Evolutionary conservation across 92 coral and sea anemone genomes (phyloP).

Genomic region (Umimayanthus kanabou): DNA sequence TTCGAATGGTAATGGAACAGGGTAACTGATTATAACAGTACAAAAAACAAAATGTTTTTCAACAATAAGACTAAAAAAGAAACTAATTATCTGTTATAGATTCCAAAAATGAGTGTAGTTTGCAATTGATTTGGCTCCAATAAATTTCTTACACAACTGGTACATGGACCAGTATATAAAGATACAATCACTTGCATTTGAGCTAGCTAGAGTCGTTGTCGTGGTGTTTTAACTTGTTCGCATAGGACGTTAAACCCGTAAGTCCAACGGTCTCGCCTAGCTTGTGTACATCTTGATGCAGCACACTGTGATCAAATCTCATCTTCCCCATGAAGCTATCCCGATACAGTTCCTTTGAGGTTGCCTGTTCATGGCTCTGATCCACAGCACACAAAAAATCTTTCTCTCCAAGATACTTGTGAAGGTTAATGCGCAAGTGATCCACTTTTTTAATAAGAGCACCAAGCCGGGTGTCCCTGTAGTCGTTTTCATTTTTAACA

Average conservation of each 20-base stretch:
- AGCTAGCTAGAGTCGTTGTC: not conserved
- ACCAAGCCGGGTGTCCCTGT: constrained; percentile 37
- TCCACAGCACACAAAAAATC: not conserved
- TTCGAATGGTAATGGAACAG: too few relatives aligned
- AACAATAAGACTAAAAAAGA: too few relatives aligned
- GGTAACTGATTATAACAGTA: too few relatives aligned
- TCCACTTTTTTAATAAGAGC: constrained; percentile 38
- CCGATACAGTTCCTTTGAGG: not conserved
- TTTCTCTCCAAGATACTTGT: constrained; percentile 35
- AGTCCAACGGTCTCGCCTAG: not conserved
- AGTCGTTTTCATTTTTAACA: constrained; percentile 39
- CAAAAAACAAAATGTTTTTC: too few relatives aligned
- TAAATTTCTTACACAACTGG: too few relatives aligned
- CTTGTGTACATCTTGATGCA: not conserved
- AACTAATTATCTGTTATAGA: too few relatives aligned
- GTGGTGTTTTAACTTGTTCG: not conserved
- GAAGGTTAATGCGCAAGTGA: constrained; percentile 6
- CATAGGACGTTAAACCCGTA: not conserved
- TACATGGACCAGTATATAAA: not conserved
- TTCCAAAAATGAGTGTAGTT: too few relatives aligned
- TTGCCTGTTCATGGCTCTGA: not conserved
- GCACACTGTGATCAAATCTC: not conserved
- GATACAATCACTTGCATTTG: not conserved
- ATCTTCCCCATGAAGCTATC: not conserved
- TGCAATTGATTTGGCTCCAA: too few relatives aligned